These are phyloP conservation scores for Bombus affinis DNA, from an alignment of 1,140 invertebrate genomes.

Conservation along the genomic window DNA sequence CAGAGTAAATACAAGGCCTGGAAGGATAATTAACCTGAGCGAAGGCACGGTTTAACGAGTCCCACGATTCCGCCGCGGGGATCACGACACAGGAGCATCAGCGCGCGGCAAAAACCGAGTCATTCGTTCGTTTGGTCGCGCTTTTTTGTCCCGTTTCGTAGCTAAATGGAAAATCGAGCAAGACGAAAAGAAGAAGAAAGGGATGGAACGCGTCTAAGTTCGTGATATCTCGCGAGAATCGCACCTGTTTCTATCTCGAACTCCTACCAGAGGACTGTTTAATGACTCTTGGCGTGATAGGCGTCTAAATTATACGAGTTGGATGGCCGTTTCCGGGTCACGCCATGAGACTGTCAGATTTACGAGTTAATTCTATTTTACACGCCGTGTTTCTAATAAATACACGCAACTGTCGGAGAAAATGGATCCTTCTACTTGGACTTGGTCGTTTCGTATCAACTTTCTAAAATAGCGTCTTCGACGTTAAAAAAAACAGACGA, in stretches of 20 bases:
- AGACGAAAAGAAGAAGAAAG: too few relatives aligned
- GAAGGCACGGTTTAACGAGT: slow-evolving; percentile 50
- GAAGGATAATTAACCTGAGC: slow-evolving; percentile 49
- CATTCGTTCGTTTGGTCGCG: slow-evolving; percentile 46
- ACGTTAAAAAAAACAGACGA: not conserved
- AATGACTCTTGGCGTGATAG: slow-evolving; percentile 37
- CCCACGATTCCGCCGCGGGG: slow-evolving; percentile 48
- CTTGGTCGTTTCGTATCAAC: not conserved
- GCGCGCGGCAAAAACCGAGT: slow-evolving; percentile 36
- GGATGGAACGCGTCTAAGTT: not conserved
- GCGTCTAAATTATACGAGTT: slow-evolving; percentile 47
- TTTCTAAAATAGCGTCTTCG: not conserved
- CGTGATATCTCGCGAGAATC: slow-evolving; percentile 17
- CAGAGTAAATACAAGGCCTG: slow-evolving; percentile 23
- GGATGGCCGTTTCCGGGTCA: slow-evolving; percentile 24
- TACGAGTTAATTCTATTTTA: slow-evolving; percentile 38
- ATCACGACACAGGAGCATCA: slow-evolving; percentile 41
- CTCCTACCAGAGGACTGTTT: slow-evolving; percentile 4
- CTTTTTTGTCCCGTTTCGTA: slow-evolving; percentile 33
- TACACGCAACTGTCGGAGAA: slow-evolving; percentile 5
- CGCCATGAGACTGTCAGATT: slow-evolving; percentile 33
- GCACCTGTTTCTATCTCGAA: slow-evolving; percentile 29
- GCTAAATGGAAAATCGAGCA: slow-evolving; percentile 9
- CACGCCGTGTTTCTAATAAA: slow-evolving; percentile 17
- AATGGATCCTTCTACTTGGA: not conserved